These are phyloP conservation scores for Chrysomela aeneicollis DNA, from an alignment of 2,888 invertebrate species.

Conservation along the genomic window DNA sequence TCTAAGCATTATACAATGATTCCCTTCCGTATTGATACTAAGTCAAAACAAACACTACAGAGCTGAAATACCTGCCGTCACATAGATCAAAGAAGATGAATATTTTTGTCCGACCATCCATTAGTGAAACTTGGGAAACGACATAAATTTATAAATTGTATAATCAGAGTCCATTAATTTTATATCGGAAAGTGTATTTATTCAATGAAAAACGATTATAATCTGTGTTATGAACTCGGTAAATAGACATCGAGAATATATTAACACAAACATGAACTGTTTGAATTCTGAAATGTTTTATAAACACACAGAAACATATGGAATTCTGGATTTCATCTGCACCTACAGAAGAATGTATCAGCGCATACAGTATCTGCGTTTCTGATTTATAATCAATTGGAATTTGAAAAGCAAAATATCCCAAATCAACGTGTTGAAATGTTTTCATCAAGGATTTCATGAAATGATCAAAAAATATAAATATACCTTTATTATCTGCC, in stretches of 20 bases:
- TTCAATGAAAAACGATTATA: conserved; percentile 56
- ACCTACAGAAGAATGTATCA: conserved; percentile 39
- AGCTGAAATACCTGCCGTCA: conserved; percentile 23
- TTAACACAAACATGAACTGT: conserved; percentile 57
- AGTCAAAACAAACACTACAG: conserved; percentile 31
- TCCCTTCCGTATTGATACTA: conserved; percentile 17
- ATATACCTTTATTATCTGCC: too few species aligned
- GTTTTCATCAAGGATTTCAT: too few species aligned
- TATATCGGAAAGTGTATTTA: conserved; percentile 53
- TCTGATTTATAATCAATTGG: conserved; percentile 23
- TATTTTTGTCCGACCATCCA: conserved; percentile 35
- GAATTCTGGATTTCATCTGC: conserved; percentile 58
- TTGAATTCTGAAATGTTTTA: conserved; percentile 59
- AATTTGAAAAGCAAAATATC: neutral
- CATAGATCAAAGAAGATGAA: conserved; percentile 38
- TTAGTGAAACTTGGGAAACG: conserved; percentile 30
- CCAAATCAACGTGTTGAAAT: too few species aligned
- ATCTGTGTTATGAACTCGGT: conserved; percentile 57
- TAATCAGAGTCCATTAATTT: conserved; percentile 38
- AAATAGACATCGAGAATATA: conserved; percentile 58
- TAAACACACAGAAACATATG: conserved; percentile 60
- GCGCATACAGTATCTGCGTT: conserved; percentile 33
- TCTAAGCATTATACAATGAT: neutral
- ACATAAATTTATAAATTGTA: conserved; percentile 39
- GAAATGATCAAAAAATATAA: too few species aligned